Conservation (phyloP, 2,113 vertebrate species). For the Ginglymostoma cirratum region DNA sequence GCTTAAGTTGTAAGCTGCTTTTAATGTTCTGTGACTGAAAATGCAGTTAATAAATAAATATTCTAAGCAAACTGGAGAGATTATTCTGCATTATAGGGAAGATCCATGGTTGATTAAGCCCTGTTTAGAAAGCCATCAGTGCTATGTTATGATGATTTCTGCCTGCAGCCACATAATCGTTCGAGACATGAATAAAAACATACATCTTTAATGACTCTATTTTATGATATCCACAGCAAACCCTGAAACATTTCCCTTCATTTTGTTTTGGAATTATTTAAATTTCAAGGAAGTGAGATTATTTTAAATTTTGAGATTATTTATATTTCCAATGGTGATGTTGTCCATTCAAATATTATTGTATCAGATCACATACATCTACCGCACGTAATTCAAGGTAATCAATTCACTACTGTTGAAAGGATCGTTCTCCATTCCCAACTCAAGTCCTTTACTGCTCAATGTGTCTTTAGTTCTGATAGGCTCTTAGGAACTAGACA, state of each 20-base stretch:
- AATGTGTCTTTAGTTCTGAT: neutral
- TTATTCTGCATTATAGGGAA: neutral
- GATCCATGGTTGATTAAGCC: slow-evolving; percentile 6
- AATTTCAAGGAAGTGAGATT: neutral
- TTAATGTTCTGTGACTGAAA: neutral
- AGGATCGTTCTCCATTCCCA: neutral
- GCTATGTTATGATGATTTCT: neutral
- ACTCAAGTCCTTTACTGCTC: neutral
- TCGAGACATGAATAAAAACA: slow-evolving; percentile 24
- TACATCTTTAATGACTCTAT: slow-evolving; percentile 7
- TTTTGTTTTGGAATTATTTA: neutral
- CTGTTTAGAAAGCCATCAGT: neutral
- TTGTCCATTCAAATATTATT: neutral
- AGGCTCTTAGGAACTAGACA: neutral
- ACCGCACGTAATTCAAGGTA: neutral
- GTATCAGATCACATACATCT: neutral
- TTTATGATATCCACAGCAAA: neutral
- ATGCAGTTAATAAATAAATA: neutral
- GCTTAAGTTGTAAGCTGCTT: neutral
- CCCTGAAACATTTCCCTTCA: neutral
- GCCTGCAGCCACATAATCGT: neutral
- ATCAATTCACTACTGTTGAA: neutral
- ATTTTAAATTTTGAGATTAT: neutral
- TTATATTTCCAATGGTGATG: neutral
- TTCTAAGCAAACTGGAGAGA: neutral